Evolutionary conservation across 2,888 invertebrate species (phyloP).

Genomic region (Ashinkailepas kermadecensis): DNA sequence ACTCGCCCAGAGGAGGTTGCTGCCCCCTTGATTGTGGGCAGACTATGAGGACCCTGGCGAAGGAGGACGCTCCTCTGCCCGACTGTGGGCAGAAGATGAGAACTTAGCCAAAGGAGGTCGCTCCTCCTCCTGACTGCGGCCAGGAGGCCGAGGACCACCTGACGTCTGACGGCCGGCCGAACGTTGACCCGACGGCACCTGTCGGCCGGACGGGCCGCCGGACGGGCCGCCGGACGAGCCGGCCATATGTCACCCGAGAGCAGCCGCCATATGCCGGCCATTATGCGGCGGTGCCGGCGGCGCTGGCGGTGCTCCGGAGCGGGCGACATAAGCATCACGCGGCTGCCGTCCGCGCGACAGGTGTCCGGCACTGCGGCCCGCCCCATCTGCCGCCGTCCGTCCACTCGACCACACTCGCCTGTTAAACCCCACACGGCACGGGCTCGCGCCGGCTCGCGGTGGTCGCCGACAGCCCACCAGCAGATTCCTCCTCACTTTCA

Average conservation of each 20-base stretch:
- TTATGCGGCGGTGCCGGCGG: not conserved
- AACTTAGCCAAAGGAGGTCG: too few species aligned
- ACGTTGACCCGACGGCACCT: constrained; percentile 19
- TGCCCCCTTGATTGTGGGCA: too few species aligned
- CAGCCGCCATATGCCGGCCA: constrained; percentile 13
- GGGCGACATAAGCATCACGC: too few species aligned
- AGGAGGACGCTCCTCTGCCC: too few species aligned
- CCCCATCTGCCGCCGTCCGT: not conserved
- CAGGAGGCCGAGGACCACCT: too few species aligned
- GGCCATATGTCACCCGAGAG: not conserved
- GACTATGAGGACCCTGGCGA: too few species aligned
- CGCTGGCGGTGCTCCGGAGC: too few species aligned
- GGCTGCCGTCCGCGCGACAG: too few species aligned
- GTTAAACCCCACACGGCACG: not conserved
- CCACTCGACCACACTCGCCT: not conserved
- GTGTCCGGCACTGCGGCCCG: not conserved
- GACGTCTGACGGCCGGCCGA: not conserved
- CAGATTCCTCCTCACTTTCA: not conserved
- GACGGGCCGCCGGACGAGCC: not conserved
- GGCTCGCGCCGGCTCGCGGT: not conserved
- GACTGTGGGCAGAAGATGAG: too few species aligned
- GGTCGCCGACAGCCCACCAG: not conserved
- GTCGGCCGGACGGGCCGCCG: not conserved
- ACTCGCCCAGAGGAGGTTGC: too few species aligned
- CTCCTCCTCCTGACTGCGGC: too few species aligned